Conservation (phyloP, 1,140 invertebrate species). For the Tribolium madens region DNA sequence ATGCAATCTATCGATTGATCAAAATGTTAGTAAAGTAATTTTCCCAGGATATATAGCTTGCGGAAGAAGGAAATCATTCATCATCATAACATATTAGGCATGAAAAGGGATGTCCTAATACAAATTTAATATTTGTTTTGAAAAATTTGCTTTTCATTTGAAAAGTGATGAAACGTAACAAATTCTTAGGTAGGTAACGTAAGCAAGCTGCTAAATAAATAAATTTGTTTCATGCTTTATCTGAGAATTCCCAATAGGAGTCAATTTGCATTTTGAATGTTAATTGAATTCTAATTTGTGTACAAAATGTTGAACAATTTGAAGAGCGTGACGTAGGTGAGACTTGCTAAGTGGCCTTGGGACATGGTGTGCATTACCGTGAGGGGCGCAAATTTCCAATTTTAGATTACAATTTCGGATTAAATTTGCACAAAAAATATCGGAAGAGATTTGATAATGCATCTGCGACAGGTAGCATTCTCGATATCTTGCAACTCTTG, state of each 20-base stretch:
- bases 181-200: neutral
- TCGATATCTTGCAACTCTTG: neutral
- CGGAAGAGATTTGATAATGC: neutral
- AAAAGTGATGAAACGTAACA: neutral
- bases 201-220: constrained; percentile 1
- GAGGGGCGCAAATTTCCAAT: neutral
- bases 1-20: constrained; percentile 37
- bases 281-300: constrained; percentile 28
- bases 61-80: constrained; percentile 37
- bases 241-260: constrained; percentile 5
- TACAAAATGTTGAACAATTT: constrained; percentile 23
- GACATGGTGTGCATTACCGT: constrained; percentile 4
- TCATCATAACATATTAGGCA: constrained; percentile 32
- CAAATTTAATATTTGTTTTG: constrained; percentile 35
- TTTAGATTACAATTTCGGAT: neutral
- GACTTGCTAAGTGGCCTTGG: constrained; percentile 24
- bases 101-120: constrained; percentile 37
- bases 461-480: constrained; percentile 8
- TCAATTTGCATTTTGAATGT: constrained; percentile 24
- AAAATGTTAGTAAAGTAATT: constrained; percentile 37
- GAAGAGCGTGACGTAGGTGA: constrained; percentile 8
- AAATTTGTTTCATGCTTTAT: constrained; percentile 8
- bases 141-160: neutral
- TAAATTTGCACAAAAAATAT: neutral
- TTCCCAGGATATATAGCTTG: constrained; percentile 27